Percentiles rank a stretch among this genome's conserved stretches.
These are phyloP conservation scores for Silvanus unidentatus DNA, from an alignment of 2,888 invertebrate genomes.

Conservation along the genomic window DNA sequence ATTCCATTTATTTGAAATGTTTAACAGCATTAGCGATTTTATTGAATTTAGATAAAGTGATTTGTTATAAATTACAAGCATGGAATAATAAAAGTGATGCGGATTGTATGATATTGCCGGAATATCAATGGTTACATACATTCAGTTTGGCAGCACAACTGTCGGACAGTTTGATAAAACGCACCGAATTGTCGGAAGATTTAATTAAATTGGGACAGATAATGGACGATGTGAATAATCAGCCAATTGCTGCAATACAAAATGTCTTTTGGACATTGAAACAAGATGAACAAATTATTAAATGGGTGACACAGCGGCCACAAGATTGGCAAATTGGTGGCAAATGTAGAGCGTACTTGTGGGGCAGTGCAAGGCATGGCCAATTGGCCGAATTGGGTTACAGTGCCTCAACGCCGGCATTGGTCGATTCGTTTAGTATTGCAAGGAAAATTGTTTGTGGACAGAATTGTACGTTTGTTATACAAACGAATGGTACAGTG, in stretches of 20 bases:
- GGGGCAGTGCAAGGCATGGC: constrained; percentile 60
- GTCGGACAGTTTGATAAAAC: constrained; percentile 50
- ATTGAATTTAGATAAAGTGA: constrained; percentile 50
- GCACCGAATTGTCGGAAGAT: constrained; percentile 47
- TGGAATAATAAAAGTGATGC: constrained; percentile 44
- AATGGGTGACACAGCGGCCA: constrained; percentile 55
- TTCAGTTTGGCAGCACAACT: constrained; percentile 52
- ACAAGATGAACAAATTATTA: constrained; percentile 57
- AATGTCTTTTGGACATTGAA: constrained; percentile 52
- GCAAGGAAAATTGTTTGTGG: constrained; percentile 58
- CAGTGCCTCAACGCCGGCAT: constrained; percentile 42
- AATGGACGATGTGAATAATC: constrained; percentile 28
- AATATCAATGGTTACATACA: constrained; percentile 56
- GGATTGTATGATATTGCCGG: constrained; percentile 37
- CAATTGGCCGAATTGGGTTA: constrained; percentile 53
- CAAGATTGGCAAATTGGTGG: constrained; percentile 63
- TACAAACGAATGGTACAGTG: constrained; percentile 53
- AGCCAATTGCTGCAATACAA: constrained; percentile 35
- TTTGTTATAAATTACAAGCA: constrained; percentile 48
- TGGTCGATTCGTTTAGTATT: constrained; percentile 48
- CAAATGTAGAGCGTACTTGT: constrained; percentile 55
- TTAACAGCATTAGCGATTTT: constrained; percentile 51
- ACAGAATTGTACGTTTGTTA: constrained; percentile 61
- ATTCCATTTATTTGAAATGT: constrained; percentile 55
- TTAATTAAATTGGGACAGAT: constrained; percentile 32